Conservation (phyloP, 2,113 vertebrate species). For the Sterna hirundo region DNA sequence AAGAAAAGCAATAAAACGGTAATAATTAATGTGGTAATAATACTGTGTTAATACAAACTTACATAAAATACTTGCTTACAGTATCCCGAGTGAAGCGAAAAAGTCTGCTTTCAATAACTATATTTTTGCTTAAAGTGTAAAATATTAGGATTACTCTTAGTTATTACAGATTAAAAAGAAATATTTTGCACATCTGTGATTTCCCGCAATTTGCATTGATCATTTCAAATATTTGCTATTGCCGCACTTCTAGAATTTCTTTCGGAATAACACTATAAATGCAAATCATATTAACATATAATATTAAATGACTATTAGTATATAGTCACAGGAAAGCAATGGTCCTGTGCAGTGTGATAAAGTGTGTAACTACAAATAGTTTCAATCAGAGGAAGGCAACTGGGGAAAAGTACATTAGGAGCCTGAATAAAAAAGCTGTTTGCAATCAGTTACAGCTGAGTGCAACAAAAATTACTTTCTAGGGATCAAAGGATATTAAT, state of each 20-base stretch:
- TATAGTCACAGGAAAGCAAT: background rate
- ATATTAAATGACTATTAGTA: constrained; percentile 27
- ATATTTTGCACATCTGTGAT: background rate
- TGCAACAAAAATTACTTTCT: constrained; percentile 76
- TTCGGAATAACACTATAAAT: constrained; percentile 17
- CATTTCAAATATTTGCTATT: background rate
- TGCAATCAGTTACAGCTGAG: constrained; percentile 73
- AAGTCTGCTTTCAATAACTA: background rate
- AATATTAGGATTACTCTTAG: background rate
- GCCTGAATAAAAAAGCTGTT: constrained; percentile 42
- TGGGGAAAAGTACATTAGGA: constrained; percentile 60
- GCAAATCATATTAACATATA: constrained; percentile 14
- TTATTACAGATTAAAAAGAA: background rate
- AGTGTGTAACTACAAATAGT: constrained; percentile 14
- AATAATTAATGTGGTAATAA: background rate
- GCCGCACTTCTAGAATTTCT: background rate
- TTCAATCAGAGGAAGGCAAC: constrained; percentile 58
- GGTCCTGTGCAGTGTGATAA: constrained; percentile 4
- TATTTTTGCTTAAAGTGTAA: background rate
- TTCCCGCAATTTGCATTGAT: background rate
- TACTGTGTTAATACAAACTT: background rate
- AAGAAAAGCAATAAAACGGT: background rate
- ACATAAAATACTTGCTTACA: background rate
- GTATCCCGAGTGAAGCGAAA: background rate
- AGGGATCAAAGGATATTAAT: constrained; percentile 74